phyloP scores from a whole-genome alignment of 1,140 invertebrate genomes.

The Drosophila funebris region DNA sequence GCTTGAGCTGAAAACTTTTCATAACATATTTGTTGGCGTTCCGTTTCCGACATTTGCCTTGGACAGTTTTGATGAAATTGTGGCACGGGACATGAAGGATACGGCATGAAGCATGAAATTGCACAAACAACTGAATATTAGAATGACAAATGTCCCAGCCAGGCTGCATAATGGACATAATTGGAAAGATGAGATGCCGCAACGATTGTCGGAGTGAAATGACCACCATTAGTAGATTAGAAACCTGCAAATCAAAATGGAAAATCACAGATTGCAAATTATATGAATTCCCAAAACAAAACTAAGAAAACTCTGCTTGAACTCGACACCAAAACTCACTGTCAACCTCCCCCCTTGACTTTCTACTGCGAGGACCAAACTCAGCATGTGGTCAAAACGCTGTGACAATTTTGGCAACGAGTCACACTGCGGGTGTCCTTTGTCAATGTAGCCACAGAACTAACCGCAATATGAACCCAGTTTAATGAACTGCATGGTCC shows the following conservation, averaged over 20 bases:
- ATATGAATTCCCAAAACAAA: background rate
- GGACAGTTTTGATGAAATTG: slow-evolving; percentile 44
- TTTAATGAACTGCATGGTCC: slow-evolving; percentile 52
- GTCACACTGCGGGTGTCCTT: slow-evolving; percentile 56
- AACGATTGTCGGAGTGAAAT: slow-evolving; percentile 19
- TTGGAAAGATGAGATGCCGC: slow-evolving; percentile 32
- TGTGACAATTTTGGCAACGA: slow-evolving; percentile 60
- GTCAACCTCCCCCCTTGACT: slow-evolving; percentile 20
- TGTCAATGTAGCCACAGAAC: slow-evolving; percentile 57
- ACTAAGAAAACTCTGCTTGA: slow-evolving; percentile 1
- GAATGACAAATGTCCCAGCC: slow-evolving; percentile 46
- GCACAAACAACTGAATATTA: slow-evolving; percentile 10
- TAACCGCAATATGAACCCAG: slow-evolving; percentile 54
- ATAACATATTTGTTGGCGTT: slow-evolving; percentile 38
- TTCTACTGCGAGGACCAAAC: slow-evolving; percentile 8
- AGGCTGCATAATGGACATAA: slow-evolving; percentile 38
- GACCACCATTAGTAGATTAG: slow-evolving; percentile 69
- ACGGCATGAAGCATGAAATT: slow-evolving; percentile 33
- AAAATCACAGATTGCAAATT: slow-evolving; percentile 41
- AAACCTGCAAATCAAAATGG: slow-evolving; percentile 41
- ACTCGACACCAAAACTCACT: background rate
- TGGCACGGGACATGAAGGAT: background rate
- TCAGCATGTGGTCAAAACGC: slow-evolving; percentile 54
- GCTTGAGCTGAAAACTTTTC: slow-evolving; percentile 24
- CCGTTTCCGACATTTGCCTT: slow-evolving; percentile 27